Base-by-base conservation (phyloP, 1,140 invertebrate genomes). In the Drosophila kikkawai region DNA sequence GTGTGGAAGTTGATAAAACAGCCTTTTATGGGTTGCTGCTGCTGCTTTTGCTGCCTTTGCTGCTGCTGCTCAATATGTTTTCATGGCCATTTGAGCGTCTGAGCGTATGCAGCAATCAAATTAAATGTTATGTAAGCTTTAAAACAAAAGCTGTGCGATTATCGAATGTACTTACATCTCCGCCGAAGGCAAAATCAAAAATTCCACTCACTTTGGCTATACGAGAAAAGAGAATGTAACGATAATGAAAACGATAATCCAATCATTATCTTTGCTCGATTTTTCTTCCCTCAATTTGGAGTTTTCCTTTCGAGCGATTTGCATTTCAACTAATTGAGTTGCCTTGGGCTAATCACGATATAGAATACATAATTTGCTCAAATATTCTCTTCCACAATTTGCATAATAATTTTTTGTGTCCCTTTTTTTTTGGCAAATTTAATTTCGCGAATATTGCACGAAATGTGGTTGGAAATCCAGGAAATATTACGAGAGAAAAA, bases 81-180 rank as follows among this genome's bases (percentile, higher is more conserved):
- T 87, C 84, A 87, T 88, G 83, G 85, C 68, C 77, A 84, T 87
- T 87, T 80, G 73, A 79, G 84, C 77, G 83, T 85, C 79, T 79
- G 80, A 79, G 70, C 73, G 84, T 80, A 84, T 87, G 83, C 80
- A 78, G 83, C 84, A 88, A 88, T 87, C 83, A 87, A 88, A 87
- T 88, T 87, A 87, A 87, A 88, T 90, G 84, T 80, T 88, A 88
- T 87, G 83, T 77, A 77, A 75, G 80, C 83, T 83, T 88, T 88
- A 80, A 83, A 86, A 79, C 76, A 80, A 51, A 77, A 77, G 53
- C 69, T 44, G 50, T 19, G 68, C 45, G 70, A 73, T 74, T 73
- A 73, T 73, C 53, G 69, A 73, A 59, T 51, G 67, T 73, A 74
- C 70, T 74, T 74, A 73, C 70, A 59, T 51, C 11, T 29, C 12